Evolutionary conservation across 1,140 invertebrate species (phyloP), one percentile per base, ranked within the genome.

Genomic region (Brachionus sp.): DNA sequence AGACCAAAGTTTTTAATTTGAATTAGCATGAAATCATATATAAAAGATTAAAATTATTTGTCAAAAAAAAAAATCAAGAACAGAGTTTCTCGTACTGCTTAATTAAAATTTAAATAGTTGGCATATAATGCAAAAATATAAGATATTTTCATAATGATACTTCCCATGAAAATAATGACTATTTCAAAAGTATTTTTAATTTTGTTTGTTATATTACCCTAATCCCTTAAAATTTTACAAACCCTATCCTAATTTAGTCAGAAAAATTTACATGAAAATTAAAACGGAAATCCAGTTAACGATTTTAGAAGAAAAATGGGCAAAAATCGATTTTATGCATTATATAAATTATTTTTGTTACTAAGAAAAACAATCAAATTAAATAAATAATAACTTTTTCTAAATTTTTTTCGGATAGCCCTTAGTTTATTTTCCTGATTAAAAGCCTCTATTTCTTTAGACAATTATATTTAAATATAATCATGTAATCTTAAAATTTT

Each of bases 311-410:
- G 50, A 57, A 57, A 19, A 25, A 7, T 57, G 7, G 50, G 50
- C 50, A 57, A 57, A 57, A 57, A 57, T 57, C 50, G 50, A 57
- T 57, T 57, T 57, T 57, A 57, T 57, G 19, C n/a, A 57, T 57
- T 57, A 57, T 57, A 57, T 25, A 57, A 57, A 57, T 23, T 42
- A 42, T 42, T 57, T 57, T 19, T 19, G 50, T 57, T 57, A 57
- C n/a, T 9, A 57, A 57, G n/a, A 19, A 57, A 57, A 57, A 9
- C 50, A 57, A 57, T 57, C 50, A 57, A 57, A 57, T 57, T 23
- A 57, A 57, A 53, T 53, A 53, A 57, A 57, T 57, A 57, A 5
- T 19, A 57, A 57, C 50, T 57, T 57, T 57, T 19, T 57, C 19
- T 57, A 19, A 57, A 12, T 53, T 6, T 19, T 25, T 53, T 23